These are phyloP conservation scores for Anguilla rostrata DNA, from an alignment of 2,113 vertebrate species.

Conservation along the genomic window DNA sequence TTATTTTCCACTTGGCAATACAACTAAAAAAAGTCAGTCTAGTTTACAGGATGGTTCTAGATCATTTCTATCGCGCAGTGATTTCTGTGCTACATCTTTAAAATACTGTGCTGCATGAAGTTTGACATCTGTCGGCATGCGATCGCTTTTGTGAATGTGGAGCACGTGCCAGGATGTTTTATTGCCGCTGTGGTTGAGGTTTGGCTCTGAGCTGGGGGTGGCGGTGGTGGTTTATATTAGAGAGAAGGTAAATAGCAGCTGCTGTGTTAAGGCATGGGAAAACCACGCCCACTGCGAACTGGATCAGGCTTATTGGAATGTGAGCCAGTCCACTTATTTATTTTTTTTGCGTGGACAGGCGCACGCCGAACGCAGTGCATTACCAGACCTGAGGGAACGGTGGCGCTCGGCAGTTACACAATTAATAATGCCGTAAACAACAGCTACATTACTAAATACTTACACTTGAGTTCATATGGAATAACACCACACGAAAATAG, in stretches of 20 bases:
- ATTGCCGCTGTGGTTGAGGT: slow-evolving; percentile 78
- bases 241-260: slow-evolving; percentile 90
- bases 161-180: slow-evolving; percentile 93
- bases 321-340: slow-evolving; percentile 68
- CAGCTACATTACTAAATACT: background rate
- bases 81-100: slow-evolving; percentile 24
- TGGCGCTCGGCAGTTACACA: slow-evolving; percentile 18
- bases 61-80: slow-evolving; percentile 19
- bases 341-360: slow-evolving; percentile 64
- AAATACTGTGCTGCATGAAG: slow-evolving; percentile 45
- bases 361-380: slow-evolving; percentile 53
- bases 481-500: no score
- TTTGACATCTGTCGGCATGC: slow-evolving; percentile 77
- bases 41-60: slow-evolving; percentile 14
- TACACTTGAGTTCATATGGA: background rate
- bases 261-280: slow-evolving; percentile 92
- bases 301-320: slow-evolving; percentile 76
- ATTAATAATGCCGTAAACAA: background rate
- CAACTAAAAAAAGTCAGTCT: background rate
- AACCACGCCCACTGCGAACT: slow-evolving; percentile 83
- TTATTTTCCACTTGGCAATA: background rate
- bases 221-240: slow-evolving; percentile 86
- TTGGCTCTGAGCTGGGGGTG: slow-evolving; percentile 73
- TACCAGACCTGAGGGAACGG: slow-evolving; percentile 15
- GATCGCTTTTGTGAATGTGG: slow-evolving; percentile 76